Conservation (phyloP, 2,888 invertebrate genomes). For the Cacoxenus indagator region DNA sequence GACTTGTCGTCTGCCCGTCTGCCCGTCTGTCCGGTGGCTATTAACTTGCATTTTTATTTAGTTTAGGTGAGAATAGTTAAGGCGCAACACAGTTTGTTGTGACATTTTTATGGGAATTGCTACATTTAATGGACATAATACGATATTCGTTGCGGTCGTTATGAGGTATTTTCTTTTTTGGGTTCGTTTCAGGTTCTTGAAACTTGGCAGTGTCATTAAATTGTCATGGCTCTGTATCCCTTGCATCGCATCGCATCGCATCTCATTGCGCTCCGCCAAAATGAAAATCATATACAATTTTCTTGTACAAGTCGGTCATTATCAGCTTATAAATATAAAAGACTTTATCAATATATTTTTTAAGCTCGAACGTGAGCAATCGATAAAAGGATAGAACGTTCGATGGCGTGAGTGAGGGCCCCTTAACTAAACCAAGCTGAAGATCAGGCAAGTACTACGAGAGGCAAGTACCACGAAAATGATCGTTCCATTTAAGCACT, state of each 20-base stretch:
- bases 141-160: background rate
- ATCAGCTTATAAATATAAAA: slow-evolving; percentile 63
- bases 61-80: slow-evolving; percentile 51
- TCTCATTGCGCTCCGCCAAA: background rate
- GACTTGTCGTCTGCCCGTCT: too few relatives aligned
- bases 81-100: slow-evolving; percentile 53
- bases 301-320: slow-evolving; percentile 43
- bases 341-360: slow-evolving; percentile 61
- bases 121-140: background rate
- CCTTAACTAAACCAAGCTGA: slow-evolving; percentile 47
- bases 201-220: slow-evolving; percentile 1
- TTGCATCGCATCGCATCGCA: background rate
- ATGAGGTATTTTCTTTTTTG: too few relatives aligned
- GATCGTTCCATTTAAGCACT: slow-evolving; percentile 13
- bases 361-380: background rate
- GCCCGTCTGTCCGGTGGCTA: slow-evolving; percentile 39
- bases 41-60: slow-evolving; percentile 52
- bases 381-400: background rate
- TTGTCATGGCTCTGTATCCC: background rate
- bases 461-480: too few relatives aligned
- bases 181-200: too few relatives aligned
- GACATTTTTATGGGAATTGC: slow-evolving; percentile 51
- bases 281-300: slow-evolving; percentile 8
- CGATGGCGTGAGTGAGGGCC: too few relatives aligned
- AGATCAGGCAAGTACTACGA: slow-evolving; percentile 13